phyloP scores from a whole-genome alignment of 1,140 invertebrate genomes.

The Caerostris darwini region DNA sequence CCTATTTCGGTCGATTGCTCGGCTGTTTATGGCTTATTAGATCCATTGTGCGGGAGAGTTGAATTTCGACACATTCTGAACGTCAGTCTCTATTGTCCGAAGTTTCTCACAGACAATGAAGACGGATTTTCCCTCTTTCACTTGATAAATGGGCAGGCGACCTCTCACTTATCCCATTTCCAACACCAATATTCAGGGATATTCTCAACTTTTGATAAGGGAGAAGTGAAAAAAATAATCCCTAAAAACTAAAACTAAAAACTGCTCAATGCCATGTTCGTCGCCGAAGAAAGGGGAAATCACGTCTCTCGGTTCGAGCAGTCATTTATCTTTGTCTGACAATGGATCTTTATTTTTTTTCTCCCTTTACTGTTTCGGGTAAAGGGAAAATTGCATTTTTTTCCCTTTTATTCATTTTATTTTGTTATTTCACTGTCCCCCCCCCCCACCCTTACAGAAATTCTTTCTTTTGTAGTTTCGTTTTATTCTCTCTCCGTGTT shows the following conservation, averaged over 20 bases:
- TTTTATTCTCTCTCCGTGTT: conserved; percentile 36
- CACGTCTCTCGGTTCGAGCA: conserved; percentile 47
- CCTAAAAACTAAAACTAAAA: not conserved
- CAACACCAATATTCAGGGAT: conserved; percentile 53
- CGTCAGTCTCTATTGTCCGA: conserved; percentile 37
- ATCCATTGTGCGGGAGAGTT: not conserved
- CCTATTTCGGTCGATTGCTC: not conserved
- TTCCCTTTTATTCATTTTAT: not conserved
- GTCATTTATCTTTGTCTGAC: conserved; percentile 69
- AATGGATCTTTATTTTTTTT: conserved; percentile 60
- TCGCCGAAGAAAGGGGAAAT: conserved; percentile 37
- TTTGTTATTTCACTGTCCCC: not conserved
- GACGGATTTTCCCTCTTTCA: conserved; percentile 52
- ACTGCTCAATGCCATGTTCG: conserved; percentile 46
- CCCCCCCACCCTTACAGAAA: not conserved
- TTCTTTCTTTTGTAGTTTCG: conserved; percentile 20
- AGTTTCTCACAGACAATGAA: conserved; percentile 42
- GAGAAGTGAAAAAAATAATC: not conserved
- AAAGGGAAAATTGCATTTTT: conserved; percentile 43
- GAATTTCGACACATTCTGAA: conserved; percentile 9
- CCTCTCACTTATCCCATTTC: conserved; percentile 64
- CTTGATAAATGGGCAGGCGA: conserved; percentile 40
- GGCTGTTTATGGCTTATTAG: not conserved
- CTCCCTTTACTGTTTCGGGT: not conserved
- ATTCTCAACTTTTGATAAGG: conserved; percentile 65